Evolutionary conservation across 1,140 invertebrate species (phyloP).

Genomic region (Bombus confusus): DNA sequence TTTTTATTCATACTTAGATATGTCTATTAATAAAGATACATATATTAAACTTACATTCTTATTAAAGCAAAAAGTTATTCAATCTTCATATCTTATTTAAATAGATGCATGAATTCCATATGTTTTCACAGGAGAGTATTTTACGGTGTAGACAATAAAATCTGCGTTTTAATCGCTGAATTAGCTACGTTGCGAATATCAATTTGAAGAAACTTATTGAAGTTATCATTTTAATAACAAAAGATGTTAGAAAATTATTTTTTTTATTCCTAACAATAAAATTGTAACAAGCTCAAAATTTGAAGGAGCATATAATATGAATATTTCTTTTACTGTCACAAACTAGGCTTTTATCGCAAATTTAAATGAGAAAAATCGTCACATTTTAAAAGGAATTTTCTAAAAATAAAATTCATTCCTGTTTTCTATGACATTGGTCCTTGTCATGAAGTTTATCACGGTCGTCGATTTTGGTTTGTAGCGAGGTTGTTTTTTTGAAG

Average conservation of each 20-base stretch:
- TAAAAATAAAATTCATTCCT: conserved; percentile 14
- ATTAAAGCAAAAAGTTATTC: background rate
- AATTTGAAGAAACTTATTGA: background rate
- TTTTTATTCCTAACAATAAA: background rate
- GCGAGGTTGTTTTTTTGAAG: conserved; percentile 30
- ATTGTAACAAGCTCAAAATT: too few relatives aligned
- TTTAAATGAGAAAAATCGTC: background rate
- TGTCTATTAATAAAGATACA: background rate
- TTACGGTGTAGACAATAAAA: background rate
- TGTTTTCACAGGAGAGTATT: background rate
- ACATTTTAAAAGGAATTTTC: background rate
- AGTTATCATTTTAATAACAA: background rate
- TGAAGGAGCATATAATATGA: background rate
- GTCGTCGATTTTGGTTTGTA: conserved; percentile 32
- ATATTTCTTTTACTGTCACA: background rate
- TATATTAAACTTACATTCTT: background rate
- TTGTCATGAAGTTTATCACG: conserved; percentile 34
- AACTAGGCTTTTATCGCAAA: too few relatives aligned
- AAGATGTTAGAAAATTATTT: background rate
- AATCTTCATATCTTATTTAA: background rate
- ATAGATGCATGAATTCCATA: background rate
- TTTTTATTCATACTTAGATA: background rate
- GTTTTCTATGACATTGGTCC: background rate
- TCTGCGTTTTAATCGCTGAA: background rate
- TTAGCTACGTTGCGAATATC: background rate